A percentile compares a stretch with the other conserved stretches of the same genome.
These are phyloP conservation scores for Epizoanthus fatuus DNA, from an alignment of 92 coral and sea anemone genomes.

Conservation along the genomic window DNA sequence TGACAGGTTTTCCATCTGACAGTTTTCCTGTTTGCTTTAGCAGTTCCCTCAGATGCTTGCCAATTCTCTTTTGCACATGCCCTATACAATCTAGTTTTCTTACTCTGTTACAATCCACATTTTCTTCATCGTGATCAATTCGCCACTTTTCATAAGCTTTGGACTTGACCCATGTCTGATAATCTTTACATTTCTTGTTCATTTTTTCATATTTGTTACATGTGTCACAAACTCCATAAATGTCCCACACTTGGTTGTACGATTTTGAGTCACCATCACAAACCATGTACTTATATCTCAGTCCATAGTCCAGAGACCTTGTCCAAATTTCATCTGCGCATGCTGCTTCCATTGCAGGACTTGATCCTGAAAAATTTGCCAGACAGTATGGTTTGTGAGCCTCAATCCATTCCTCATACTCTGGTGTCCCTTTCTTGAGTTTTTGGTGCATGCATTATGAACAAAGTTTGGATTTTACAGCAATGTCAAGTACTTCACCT, in stretches of 20 bases:
- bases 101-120: conserved; percentile 1
- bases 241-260: conserved; percentile 46
- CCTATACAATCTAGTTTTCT: conserved; percentile 40
- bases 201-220: conserved; percentile 47
- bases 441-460: neutral
- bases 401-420: neutral
- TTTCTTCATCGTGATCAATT: neutral
- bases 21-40: neutral
- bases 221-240: conserved; percentile 35
- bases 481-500: conserved; percentile 1
- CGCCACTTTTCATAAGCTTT: conserved; percentile 17
- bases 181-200: conserved; percentile 7
- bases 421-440: neutral
- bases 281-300: conserved; percentile 47
- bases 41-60: neutral
- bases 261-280: conserved; percentile 50
- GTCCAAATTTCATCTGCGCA: conserved; percentile 25
- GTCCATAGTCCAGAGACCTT: conserved; percentile 1
- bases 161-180: conserved; percentile 7
- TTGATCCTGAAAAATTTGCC: neutral
- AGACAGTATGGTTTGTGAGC: neutral
- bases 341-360: conserved; percentile 5
- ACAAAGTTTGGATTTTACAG: neutral
- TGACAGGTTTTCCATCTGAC: neutral
- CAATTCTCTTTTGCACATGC: no score